A percentile compares a stretch with the other conserved stretches of the same genome.
Conservation (phyloP, 1,140 invertebrate species). For the Lepidurus arcticus region DNA sequence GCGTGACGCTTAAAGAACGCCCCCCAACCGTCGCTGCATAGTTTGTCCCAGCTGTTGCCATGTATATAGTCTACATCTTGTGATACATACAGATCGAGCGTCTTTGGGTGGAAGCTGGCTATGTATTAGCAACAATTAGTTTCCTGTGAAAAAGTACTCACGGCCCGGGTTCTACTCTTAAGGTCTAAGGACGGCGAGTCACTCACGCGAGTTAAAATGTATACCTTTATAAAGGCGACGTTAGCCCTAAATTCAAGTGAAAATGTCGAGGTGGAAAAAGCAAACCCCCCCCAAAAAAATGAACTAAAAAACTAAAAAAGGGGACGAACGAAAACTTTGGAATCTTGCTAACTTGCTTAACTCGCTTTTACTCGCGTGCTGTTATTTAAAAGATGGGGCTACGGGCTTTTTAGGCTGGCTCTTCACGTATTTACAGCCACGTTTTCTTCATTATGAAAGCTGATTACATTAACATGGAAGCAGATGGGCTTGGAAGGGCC, state of each 20-base stretch:
- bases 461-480: not conserved
- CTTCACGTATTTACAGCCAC: not conserved
- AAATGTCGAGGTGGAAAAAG: no score
- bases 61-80: not conserved
- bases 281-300: no score
- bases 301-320: no score
- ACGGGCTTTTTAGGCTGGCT: not conserved
- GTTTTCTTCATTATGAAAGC: not conserved
- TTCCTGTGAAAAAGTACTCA: no score
- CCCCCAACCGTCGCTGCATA: not conserved
- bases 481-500: no score
- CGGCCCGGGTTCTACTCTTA: no score
- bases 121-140: no score
- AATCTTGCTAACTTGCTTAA: not conserved
- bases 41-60: not conserved
- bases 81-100: not conserved
- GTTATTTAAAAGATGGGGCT: not conserved
- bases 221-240: no score
- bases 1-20: not conserved
- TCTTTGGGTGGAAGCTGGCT: not conserved
- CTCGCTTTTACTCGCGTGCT: not conserved
- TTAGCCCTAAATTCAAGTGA: no score
- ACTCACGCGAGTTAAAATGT: no score
- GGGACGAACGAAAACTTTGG: no score
- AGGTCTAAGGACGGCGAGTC: no score